These are phyloP conservation scores for Doris montereyensis DNA, from an alignment of 2,888 invertebrate genomes.

Conservation along the genomic window DNA sequence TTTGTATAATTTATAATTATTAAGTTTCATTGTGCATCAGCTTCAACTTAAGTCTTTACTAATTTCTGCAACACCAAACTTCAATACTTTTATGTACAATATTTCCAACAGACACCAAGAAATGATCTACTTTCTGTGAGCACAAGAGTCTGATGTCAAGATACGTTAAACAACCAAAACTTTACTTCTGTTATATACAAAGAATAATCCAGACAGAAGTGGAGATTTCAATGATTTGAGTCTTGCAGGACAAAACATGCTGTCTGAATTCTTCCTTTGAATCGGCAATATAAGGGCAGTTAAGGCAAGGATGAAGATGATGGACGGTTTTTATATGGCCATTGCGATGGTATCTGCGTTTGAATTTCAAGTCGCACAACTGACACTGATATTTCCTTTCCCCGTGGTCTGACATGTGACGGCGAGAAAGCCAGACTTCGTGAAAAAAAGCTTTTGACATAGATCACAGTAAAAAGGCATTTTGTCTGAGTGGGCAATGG, in stretches of 20 bases:
- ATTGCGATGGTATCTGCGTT: conserved; percentile 21
- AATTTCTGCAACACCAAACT: too few species aligned
- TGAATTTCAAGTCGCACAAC: conserved; percentile 26
- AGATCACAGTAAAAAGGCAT: neutral
- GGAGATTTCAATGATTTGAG: too few species aligned
- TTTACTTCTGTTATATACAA: too few species aligned
- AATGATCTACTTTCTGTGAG: too few species aligned
- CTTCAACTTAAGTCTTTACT: too few species aligned
- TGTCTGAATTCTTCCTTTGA: conserved; percentile 17
- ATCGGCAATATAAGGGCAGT: neutral
- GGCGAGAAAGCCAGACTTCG: neutral
- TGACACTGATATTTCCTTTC: neutral
- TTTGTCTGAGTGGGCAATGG: neutral
- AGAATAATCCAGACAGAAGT: too few species aligned
- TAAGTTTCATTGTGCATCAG: too few species aligned
- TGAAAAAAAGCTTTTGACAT: neutral
- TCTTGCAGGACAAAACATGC: conserved; percentile 28
- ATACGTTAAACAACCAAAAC: too few species aligned
- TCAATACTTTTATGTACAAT: too few species aligned
- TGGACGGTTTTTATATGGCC: conserved; percentile 26
- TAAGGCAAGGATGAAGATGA: conserved; percentile 9
- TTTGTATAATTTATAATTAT: too few species aligned
- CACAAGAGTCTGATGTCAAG: too few species aligned
- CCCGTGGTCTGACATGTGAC: neutral
- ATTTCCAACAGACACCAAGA: too few species aligned